phyloP scores from a whole-genome alignment of 1,140 invertebrate species.

The Phymastichus coffea region DNA sequence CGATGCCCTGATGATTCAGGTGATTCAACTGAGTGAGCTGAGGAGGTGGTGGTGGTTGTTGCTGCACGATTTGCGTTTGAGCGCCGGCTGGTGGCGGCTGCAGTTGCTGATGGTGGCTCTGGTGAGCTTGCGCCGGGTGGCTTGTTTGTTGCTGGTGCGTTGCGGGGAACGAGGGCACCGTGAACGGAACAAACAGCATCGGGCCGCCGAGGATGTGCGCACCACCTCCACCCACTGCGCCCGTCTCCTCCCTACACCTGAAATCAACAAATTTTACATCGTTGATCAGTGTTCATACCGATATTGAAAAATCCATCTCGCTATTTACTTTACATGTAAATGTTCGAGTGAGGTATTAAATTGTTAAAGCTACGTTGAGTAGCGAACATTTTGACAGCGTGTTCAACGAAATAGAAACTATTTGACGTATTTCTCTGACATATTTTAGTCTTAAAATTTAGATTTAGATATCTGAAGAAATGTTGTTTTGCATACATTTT shows the following conservation, averaged over 20 bases:
- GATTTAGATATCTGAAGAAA: no score
- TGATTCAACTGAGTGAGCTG: slow-evolving; percentile 51
- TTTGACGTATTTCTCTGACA: no score
- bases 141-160: slow-evolving; percentile 53
- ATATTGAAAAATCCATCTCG: no score
- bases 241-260: slow-evolving; percentile 58
- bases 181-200: slow-evolving; percentile 60
- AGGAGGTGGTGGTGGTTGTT: slow-evolving; percentile 39
- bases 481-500: no score
- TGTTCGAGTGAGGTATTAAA: no score
- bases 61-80: slow-evolving; percentile 19
- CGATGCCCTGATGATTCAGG: slow-evolving; percentile 51
- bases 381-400: no score
- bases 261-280: not conserved
- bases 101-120: slow-evolving; percentile 42
- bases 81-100: slow-evolving; percentile 26
- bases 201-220: slow-evolving; percentile 57
- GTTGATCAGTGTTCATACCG: not conserved
- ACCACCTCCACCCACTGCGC: slow-evolving; percentile 58
- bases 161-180: slow-evolving; percentile 54
- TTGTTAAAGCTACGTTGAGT: no score
- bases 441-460: no score
- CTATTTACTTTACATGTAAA: no score
- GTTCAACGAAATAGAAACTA: no score
- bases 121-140: slow-evolving; percentile 49